phyloP scores from a whole-genome alignment of 2,113 vertebrate species.

The Hippolais icterina region DNA sequence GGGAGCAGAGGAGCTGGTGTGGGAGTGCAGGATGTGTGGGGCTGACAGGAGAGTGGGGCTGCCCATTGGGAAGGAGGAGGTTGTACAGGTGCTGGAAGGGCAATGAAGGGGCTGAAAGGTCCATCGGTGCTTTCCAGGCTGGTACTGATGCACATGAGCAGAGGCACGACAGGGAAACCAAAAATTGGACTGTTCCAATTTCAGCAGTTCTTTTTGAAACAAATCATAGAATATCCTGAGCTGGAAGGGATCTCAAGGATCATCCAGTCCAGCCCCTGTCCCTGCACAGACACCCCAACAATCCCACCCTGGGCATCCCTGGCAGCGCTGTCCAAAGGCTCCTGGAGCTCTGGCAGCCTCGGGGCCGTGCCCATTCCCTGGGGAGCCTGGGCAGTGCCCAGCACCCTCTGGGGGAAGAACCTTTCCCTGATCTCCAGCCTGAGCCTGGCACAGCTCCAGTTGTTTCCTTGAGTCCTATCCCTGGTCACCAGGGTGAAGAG shows the following conservation, averaged over 20 bases:
- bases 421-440: background rate
- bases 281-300: background rate
- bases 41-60: rapidly evolving
- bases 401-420: background rate
- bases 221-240: background rate
- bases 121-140: background rate
- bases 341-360: background rate
- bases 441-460: rapidly evolving
- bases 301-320: background rate
- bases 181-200: background rate
- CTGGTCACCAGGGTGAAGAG: background rate
- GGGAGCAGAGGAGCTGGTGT: background rate
- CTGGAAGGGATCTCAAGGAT: background rate
- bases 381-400: background rate
- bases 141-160: rapidly evolving
- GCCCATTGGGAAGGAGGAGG: rapidly evolving
- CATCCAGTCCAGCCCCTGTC: rapidly evolving
- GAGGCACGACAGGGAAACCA: background rate
- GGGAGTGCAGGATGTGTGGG: rapidly evolving
- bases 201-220: background rate
- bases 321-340: background rate
- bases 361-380: background rate
- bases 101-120: background rate
- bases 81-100: background rate
- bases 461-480: rapidly evolving